A percentile compares a stretch with the other conserved stretches of the same genome.
phyloP scores from a whole-genome alignment of 2,888 invertebrate species.

The Gisinianus flammeolus region DNA sequence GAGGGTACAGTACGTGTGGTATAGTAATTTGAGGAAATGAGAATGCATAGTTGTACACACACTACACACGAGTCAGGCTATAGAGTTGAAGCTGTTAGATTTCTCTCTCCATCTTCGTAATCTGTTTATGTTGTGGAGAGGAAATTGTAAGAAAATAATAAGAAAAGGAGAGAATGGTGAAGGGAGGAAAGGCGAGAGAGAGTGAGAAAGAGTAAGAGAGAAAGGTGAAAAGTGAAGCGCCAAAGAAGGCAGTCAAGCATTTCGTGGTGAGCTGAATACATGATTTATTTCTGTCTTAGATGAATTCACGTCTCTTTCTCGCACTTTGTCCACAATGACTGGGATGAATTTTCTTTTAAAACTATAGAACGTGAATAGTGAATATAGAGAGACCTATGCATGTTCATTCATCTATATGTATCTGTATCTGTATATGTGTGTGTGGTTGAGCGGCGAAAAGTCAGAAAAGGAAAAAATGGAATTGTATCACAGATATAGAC shows the following conservation, averaged over 20 bases:
- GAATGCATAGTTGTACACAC: background rate
- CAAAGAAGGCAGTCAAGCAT: slow-evolving; percentile 21
- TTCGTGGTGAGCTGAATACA: slow-evolving; percentile 33
- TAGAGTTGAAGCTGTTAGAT: no score
- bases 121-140: slow-evolving; percentile 13
- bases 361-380: background rate
- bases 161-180: background rate
- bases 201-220: background rate
- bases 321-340: background rate
- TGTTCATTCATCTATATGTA: no score
- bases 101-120: no score
- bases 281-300: slow-evolving; percentile 36
- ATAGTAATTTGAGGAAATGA: background rate
- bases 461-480: background rate
- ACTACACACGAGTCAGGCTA: no score
- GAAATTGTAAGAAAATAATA: background rate
- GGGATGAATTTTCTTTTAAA: background rate
- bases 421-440: no score
- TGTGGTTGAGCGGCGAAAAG: background rate
- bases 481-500: background rate
- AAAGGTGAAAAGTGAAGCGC: background rate
- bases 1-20: background rate
- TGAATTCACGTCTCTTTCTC: slow-evolving; percentile 9
- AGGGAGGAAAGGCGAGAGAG: background rate
- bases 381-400: background rate